Base-by-base conservation (phyloP, 2,797 vertebrate species). In the Xenopus petersii region DNA sequence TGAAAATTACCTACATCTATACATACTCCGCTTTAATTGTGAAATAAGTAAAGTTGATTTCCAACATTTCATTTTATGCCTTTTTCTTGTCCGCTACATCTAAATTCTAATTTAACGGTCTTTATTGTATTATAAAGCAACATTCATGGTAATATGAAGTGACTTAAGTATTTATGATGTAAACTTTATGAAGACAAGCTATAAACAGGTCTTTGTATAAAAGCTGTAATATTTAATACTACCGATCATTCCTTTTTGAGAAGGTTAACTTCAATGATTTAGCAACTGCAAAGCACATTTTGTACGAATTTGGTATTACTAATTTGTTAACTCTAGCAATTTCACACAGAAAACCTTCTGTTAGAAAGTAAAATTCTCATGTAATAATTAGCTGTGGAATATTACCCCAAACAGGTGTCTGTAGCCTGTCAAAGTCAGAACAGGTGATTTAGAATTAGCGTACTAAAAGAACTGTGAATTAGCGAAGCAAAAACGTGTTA, bases 401-500 rank as follows among this genome's bases (percentile, higher is more conserved):
- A 94, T 92, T 93, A 91, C 93, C 91, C 94, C 95, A 95, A 97
- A 98, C 97, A 98, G 96, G 96, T 98, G 96, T 95, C 93, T 94
- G 93, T 93, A 94, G 94, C 95, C 93, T 95, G 93, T 93, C 90
- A 93, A 95, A 95, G 95, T 96, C 95, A 94, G 91, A 94, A 93
- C 88, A 93, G 91, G 92, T 92, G 92, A 92, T 92, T 91, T 92
- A 91, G 88, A 92, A 92, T 94, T 93, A 90, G 86, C 92, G 93
- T 95, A 95, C 95, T 96, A 95, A 95, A 93, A 94, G 93, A 94
- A 91, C 88, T 90, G 92, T 94, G 94, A 94, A 94, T 94, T 95
- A 94, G 93, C 88, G 94, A 94, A 92, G 92, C 92, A 94, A 94
- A 93, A 95, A 97, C 89, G 95, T 98, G 96, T 97, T 98, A 95